Evolutionary conservation across 2,113 vertebrate genomes (phyloP), one percentile per base, ranked within the genome.

Genomic region (Patagioenas fasciata): DNA sequence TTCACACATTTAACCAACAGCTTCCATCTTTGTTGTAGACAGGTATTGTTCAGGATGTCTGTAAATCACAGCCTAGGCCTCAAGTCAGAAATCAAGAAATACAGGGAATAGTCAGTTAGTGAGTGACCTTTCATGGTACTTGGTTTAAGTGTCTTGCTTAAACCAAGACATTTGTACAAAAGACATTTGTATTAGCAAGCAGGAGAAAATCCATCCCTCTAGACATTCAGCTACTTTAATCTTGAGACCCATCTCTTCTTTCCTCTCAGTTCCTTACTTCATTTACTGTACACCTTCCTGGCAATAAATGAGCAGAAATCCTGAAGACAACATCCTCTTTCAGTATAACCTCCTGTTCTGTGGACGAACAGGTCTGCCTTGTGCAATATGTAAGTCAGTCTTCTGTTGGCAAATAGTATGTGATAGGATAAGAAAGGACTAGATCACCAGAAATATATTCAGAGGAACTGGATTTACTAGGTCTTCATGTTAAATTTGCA

Each of bases 381-480:
- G 25, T 54, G 53, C 44, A 89, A 42, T 64, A 56, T 20, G 38
- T 71, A 80, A 93, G 53, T 84, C 73, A 61, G 65, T 48, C 61
- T 89, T 78, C 28, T 4, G 24, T 36, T 3, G 1, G 28, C 40
- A 95, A 89, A 87, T 82, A 40, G 40, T 48, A 62, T 50, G 24
- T 94, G 87, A 91, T 36, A 79, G 73, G 31, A 47, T 60, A 87
- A 85, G 73, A 81, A 87, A 61, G 53, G 36, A 82, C 62, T 31
- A 79, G 65, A 72, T 85, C 72, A 81, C 36, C 66, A 91, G 66
- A 82, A 89, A 82, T 72, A 40, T 38, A 40, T 85, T 87, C 73
- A 73, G 75, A 96, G 78, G 87, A 92, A 42, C 61, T 87, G 91
- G 61, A 57, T 94, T 93, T 85, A 67, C 77, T 71, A 69, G 73